Base-by-base conservation (phyloP, 2,888 invertebrate genomes). In the Lobophora halterata region DNA sequence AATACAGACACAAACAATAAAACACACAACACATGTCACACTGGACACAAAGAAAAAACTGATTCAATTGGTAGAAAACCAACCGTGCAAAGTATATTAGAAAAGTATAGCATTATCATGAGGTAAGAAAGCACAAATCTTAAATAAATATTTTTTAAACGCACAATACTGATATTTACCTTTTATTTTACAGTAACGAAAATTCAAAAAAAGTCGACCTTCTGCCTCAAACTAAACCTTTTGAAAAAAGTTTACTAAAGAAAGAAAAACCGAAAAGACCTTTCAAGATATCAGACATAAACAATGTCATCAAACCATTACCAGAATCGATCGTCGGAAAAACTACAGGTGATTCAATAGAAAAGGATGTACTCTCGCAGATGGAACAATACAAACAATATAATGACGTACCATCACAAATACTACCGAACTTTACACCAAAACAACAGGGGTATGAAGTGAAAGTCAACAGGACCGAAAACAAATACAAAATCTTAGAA, bases 241-340 rank as follows among this genome's bases (percentile, higher is more conserved):
- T 16, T 25, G 18, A 34, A 41, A 29, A 34, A 43, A 12, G 26
- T 31, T 16, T 33, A 28, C 7, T 6, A 18, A 29, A 50, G 5
- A 27, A 9, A 10, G 24, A 49, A 29, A 76, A 67, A 53, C 18
- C 50, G 16, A 67, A 58, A 31, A 70, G 68, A 54, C 73, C 73
- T 3, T 81, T 76, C 37, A 81, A 68, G 54, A 85, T 86, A 21
- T 66, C 52, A 1, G 77, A 82, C 4, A 67, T 86, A n/a, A n/a
- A n/a, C n/a, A n/a, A n/a, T n/a, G n/a, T n/a, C n/a, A n/a, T n/a
- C n/a, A n/a, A n/a, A n/a, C n/a, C n/a, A n/a, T n/a, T n/a, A n/a
- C n/a, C n/a, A n/a, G n/a, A n/a, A n/a, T n/a, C n/a, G n/a, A n/a
- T 30, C 52, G 76, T 30, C 67, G 63, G 17, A 16, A 72, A 16